Evolutionary conservation across 2,888 invertebrate species (phyloP).

Genomic region (Trissoscelio sp.): DNA sequence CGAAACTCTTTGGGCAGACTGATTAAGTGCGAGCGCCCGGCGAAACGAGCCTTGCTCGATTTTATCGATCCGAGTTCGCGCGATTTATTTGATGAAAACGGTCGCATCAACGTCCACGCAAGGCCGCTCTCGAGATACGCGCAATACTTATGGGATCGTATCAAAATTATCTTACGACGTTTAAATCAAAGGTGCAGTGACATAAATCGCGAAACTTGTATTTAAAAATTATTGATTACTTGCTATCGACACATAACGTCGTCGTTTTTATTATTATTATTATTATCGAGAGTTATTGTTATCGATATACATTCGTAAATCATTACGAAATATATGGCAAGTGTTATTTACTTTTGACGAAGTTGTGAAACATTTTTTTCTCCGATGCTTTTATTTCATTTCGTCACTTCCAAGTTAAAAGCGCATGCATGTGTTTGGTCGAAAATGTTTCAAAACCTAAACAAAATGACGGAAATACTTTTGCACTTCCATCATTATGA

Average conservation of each 20-base stretch:
- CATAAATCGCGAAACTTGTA: constrained; percentile 25
- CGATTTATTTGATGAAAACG: constrained; percentile 65
- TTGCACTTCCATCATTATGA: neutral
- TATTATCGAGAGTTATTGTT: neutral
- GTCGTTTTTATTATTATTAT: constrained; percentile 1
- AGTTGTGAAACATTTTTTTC: neutral
- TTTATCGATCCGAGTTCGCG: constrained; percentile 62
- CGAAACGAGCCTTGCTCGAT: constrained; percentile 59
- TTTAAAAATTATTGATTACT: constrained; percentile 14
- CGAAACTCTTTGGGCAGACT: constrained; percentile 50
- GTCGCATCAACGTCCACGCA: constrained; percentile 59
- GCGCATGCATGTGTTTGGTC: no score
- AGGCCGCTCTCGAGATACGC: constrained; percentile 55
- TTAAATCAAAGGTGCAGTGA: constrained; percentile 38
- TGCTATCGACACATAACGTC: constrained; percentile 17
- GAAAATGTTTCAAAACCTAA: constrained; percentile 2
- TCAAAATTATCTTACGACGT: constrained; percentile 41
- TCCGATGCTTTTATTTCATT: no score
- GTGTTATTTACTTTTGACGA: neutral
- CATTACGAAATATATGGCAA: constrained; percentile 4
- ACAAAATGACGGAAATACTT: constrained; percentile 11
- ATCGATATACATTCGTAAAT: constrained; percentile 12
- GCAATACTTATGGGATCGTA: constrained; percentile 23
- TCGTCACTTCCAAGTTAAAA: no score
- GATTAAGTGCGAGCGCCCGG: constrained; percentile 54